Percentiles rank a stretch among this genome's conserved stretches.
Evolutionary conservation across 2,113 vertebrate species (phyloP).

Genomic region (Lagopus leucura): DNA sequence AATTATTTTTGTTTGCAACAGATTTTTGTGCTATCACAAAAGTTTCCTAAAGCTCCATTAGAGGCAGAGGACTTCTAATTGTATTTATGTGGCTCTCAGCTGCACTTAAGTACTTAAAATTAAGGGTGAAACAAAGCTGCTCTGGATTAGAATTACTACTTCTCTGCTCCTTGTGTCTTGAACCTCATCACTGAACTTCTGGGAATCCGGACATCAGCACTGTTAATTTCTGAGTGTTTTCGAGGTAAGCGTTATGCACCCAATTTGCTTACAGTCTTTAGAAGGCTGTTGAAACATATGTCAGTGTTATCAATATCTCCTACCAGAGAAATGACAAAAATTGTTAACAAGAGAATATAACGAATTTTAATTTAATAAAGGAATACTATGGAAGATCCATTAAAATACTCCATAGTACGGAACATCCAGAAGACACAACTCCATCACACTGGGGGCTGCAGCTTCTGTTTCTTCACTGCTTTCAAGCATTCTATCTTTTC

Average conservation of each 20-base stretch:
- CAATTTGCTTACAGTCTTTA: neutral
- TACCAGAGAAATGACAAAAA: neutral
- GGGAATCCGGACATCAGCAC: neutral
- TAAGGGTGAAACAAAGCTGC: neutral
- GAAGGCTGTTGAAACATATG: neutral
- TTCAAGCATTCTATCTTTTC: conserved; percentile 75
- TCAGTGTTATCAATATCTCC: neutral
- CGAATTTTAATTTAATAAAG: conserved; percentile 41
- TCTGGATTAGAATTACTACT: neutral
- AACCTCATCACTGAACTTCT: neutral
- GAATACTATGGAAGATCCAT: neutral
- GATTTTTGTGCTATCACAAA: neutral
- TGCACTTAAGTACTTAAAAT: neutral
- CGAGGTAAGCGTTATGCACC: neutral
- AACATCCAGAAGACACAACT: neutral
- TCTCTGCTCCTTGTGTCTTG: neutral
- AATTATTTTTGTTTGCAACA: neutral
- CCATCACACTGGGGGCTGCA: neutral
- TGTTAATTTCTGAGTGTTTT: neutral
- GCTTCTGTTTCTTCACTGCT: conserved; percentile 65
- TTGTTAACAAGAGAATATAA: conserved; percentile 32
- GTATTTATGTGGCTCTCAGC: neutral
- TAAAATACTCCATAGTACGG: neutral
- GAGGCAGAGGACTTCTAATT: neutral
- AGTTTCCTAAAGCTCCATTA: neutral